Percentiles rank a stretch among this genome's conserved stretches.
Conservation (phyloP, 1,140 invertebrate species). For the Augochlora pura region DNA sequence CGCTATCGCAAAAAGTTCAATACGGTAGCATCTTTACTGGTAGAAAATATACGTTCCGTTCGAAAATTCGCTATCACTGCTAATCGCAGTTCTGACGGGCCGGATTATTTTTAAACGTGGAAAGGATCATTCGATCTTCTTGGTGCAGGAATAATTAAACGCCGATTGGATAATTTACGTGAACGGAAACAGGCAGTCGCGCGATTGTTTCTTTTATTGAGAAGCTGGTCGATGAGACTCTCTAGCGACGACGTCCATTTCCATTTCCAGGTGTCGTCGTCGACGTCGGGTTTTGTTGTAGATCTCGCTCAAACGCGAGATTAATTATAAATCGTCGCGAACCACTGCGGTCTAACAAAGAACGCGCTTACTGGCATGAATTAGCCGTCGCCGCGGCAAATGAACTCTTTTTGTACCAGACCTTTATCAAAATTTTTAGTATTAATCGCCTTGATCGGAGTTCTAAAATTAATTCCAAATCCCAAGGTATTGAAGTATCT, state of each 20-base stretch:
- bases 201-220: neutral
- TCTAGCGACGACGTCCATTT: neutral
- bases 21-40: no score
- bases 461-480: no score
- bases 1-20: no score
- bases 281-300: neutral
- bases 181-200: neutral
- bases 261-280: neutral
- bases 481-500: no score
- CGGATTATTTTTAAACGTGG: neutral
- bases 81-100: neutral
- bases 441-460: neutral
- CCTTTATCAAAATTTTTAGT: neutral
- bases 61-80: neutral
- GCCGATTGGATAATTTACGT: neutral
- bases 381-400: neutral
- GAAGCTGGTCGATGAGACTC: neutral
- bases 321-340: slow-evolving; percentile 23
- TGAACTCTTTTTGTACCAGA: neutral
- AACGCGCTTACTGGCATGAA: neutral
- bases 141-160: neutral
- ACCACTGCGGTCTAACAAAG: neutral
- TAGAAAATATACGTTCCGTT: no score
- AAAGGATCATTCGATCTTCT: neutral
- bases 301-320: neutral